These are phyloP conservation scores for Cepphus grylle DNA, from an alignment of 2,113 vertebrate species.

Conservation along the genomic window DNA sequence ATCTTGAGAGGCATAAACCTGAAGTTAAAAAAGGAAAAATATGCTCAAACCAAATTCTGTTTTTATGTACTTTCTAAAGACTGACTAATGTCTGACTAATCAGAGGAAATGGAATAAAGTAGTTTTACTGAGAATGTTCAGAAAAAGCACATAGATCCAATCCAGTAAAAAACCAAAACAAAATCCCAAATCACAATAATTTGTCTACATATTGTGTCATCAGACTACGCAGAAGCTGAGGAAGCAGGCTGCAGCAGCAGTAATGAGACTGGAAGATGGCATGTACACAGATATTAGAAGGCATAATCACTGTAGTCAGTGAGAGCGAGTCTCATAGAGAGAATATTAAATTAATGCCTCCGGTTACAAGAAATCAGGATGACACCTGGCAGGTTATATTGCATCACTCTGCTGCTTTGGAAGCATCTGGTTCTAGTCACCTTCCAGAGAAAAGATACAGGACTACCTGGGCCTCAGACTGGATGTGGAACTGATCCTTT, in stretches of 20 bases:
- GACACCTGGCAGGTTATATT: not conserved
- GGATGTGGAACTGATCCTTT: accelerated
- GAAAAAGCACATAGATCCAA: not conserved
- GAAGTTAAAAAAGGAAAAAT: not conserved
- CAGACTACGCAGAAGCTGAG: not conserved
- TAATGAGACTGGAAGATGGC: accelerated
- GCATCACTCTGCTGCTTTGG: not conserved
- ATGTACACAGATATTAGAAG: accelerated
- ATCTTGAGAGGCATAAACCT: not conserved
- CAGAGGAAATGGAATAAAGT: not conserved
- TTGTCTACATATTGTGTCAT: accelerated
- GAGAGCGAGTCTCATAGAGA: accelerated
- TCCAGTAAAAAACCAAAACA: not conserved
- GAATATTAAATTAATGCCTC: accelerated
- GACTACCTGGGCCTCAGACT: not conserved
- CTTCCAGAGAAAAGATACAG: not conserved
- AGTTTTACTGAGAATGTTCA: not conserved
- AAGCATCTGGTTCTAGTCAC: not conserved
- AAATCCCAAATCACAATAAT: not conserved
- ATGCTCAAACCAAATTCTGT: not conserved
- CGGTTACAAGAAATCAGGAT: not conserved
- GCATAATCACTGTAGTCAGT: not conserved
- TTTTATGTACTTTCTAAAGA: not conserved
- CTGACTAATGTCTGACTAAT: not conserved
- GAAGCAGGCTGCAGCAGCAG: not conserved